Evolutionary conservation across 2,797 vertebrate species (phyloP), one percentile per base, ranked within the genome.

Genomic region (Myiothlypis coronata): DNA sequence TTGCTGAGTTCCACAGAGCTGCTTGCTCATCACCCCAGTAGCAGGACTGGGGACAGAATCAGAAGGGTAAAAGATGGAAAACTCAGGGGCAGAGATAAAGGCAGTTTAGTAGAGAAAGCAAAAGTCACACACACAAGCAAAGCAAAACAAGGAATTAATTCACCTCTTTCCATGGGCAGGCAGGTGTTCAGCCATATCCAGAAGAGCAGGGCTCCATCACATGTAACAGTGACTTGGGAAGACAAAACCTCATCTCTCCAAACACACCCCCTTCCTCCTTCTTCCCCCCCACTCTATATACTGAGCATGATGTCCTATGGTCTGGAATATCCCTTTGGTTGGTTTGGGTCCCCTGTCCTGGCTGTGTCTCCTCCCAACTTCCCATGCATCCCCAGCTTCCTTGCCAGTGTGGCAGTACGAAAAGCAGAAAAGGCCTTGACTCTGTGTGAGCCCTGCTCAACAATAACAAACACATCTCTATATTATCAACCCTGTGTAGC

Each of bases 1-100:
- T 28, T 43, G 17, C n/a, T 0, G 2, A 28, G 13, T 27, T 61
- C 23, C 32, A 56, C 0, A 0, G 12, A 43, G 49, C 43, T 0
- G 0, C 56, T 44, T 20, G 6, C 21, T 74, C 20, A 47, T 12
- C 8, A 28, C n/a, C 20, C 14, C 24, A 64, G 4, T 5, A 57
- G 17, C 3, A 5, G n/a, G 37, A 17, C 0, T 34, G 14, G 8
- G 28, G n/a, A 64, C 28, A 30, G 37, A 70, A 52, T 32, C 12
- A 39, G 30, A 52, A 34, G 20, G 21, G 20, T 70, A 50, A 64
- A 83, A 70, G 23, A 23, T 37, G 8, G 43, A 76, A 55, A 44
- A 64, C 8, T 39, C 26, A 4, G 21, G 41, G 6, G 6, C 21
- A 22, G 41, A 41, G 16, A 32, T 41, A 14, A 89, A 50, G 14